Percentiles rank a stretch among this genome's conserved stretches.
phyloP scores from a whole-genome alignment of 2,113 vertebrate species.

The Mobula hypostoma region DNA sequence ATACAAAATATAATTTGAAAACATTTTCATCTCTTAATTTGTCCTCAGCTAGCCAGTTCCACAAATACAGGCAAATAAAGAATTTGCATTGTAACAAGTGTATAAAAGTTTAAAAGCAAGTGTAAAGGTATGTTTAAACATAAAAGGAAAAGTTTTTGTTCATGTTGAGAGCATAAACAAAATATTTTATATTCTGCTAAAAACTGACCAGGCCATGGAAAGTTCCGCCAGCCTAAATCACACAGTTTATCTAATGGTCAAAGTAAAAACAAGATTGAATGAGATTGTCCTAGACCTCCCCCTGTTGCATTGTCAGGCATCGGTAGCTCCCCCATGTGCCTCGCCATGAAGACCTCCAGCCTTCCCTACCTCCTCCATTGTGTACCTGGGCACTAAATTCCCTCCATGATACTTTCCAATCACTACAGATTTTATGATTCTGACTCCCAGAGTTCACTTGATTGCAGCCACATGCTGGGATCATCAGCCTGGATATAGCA shows the following conservation, averaged over 20 bases:
- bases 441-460: neutral
- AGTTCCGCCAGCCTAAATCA: neutral
- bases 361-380: neutral
- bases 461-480: neutral
- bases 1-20: neutral
- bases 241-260: neutral
- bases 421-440: neutral
- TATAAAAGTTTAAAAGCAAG: neutral
- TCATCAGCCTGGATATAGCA: too few relatives aligned
- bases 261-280: neutral
- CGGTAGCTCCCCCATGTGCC: neutral
- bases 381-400: neutral
- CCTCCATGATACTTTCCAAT: neutral
- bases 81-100: neutral
- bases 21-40: neutral
- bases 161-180: neutral
- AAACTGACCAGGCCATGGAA: neutral
- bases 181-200: neutral
- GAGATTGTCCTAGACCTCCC: neutral
- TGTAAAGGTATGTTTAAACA: neutral
- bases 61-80: neutral
- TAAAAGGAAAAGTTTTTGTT: neutral
- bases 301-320: neutral
- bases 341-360: neutral
- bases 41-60: neutral